These are phyloP conservation scores for Propithecus deckenii DNA, from an alignment of 2,797 vertebrate genomes.

Conservation along the genomic window DNA sequence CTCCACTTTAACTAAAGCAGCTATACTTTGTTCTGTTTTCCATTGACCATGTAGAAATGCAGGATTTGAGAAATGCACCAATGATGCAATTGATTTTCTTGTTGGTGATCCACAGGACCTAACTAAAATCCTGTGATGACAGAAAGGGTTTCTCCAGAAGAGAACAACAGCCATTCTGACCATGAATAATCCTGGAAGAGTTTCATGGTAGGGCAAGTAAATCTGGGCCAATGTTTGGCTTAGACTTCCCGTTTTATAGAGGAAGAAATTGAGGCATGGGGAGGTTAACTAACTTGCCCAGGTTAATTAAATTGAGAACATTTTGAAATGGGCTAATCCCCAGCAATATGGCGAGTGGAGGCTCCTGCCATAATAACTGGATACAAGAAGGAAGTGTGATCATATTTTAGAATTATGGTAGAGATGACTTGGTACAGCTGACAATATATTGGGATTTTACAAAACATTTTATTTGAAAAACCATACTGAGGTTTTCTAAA, in stretches of 20 bases:
- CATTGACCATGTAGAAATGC: not conserved
- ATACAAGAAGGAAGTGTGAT: not conserved
- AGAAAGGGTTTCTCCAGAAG: not conserved
- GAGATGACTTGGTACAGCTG: not conserved
- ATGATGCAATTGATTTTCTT: not conserved
- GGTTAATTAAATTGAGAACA: not conserved
- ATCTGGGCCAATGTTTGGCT: not conserved
- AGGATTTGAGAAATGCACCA: not conserved
- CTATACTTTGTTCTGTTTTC: not conserved
- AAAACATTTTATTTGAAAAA: slow-evolving; percentile 1
- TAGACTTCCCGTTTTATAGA: not conserved
- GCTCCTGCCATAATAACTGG: not conserved
- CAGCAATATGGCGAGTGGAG: not conserved
- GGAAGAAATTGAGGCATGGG: not conserved
- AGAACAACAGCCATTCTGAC: not conserved
- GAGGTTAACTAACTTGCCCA: not conserved
- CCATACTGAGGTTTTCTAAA: not conserved
- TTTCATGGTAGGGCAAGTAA: not conserved
- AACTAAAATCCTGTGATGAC: not conserved
- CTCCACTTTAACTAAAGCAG: not conserved
- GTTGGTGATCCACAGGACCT: not conserved
- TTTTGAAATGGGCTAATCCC: not conserved
- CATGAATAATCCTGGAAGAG: not conserved
- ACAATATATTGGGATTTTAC: not conserved
- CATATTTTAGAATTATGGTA: not conserved